Evolutionary conservation across 2,888 invertebrate species (phyloP), one percentile per base, ranked within the genome.

Genomic region (Cylloceria caligata): DNA sequence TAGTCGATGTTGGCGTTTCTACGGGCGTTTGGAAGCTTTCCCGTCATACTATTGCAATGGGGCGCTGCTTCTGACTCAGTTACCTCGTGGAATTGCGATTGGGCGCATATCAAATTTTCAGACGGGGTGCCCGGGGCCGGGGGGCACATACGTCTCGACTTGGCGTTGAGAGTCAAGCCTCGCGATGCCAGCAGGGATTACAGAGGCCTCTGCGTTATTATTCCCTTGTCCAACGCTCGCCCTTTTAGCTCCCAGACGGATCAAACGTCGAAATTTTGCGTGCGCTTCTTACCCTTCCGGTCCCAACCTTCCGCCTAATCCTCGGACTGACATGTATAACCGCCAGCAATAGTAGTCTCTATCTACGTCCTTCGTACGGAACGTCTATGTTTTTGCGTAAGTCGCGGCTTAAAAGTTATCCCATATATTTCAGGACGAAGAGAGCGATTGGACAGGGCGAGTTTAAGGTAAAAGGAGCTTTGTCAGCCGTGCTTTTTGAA

Each of bases 331-430:
- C 65, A 57, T 60, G 55, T 60, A 75, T 19, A 60, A 80, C 36
- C 67, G 27, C 3, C 39, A 21, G 19, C 21, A 39, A 34, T 19
- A 16, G 16, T 47, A 11, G 11, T 19, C 19, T 4, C n/a, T 11
- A 45, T 73, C 16, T 1, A n/a, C 36, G 67, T 47, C 47, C 49
- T 71, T 57, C 65, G 45, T n/a, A 45, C 34, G 36, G 16, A 24
- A 24, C n/a, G 52, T 69, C 57, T 57, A 57, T 67, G 47, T 67
- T 67, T 57, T 30, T 45, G 69, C 62, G 21, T 67, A 81, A 81
- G 81, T 80, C 75, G 67, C 78, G 86, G 86, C 80, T 89, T 86
- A 86, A 88, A 88, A 89, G 85, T 89, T 88, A 67, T 69, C 67
- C 80, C 87, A 86, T 89, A 81, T 81, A 88, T 88, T 89, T 87